These are phyloP conservation scores for Onychostoma macrolepis DNA, from an alignment of 2,113 vertebrate genomes.

Conservation along the genomic window DNA sequence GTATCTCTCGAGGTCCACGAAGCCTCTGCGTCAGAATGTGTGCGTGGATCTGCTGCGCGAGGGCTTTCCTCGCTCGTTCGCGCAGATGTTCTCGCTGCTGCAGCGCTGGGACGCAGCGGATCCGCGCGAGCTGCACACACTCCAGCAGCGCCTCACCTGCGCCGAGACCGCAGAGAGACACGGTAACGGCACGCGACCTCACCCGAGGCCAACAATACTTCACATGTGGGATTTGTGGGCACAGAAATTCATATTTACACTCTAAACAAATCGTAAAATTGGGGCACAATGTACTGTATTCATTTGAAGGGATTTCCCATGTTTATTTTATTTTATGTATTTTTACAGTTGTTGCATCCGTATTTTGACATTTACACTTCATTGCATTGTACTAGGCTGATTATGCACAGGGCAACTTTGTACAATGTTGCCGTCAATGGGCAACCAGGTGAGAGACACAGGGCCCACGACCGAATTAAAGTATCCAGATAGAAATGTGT, in stretches of 20 bases:
- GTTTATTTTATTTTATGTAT: too few relatives aligned
- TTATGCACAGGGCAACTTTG: too few relatives aligned
- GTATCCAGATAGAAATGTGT: too few relatives aligned
- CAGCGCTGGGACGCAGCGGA: conserved; percentile 79
- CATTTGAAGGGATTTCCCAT: too few relatives aligned
- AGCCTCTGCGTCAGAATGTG: conserved; percentile 55
- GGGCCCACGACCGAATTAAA: too few relatives aligned
- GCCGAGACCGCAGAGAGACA: conserved; percentile 80
- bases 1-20: conserved; percentile 21
- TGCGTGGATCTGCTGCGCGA: conserved; percentile 85
- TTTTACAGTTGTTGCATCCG: too few relatives aligned
- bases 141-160: conserved; percentile 79
- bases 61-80: conserved; percentile 83
- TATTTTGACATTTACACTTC: too few relatives aligned
- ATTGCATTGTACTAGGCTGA: too few relatives aligned
- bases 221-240: neutral
- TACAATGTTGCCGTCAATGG: too few relatives aligned
- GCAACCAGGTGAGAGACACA: too few relatives aligned
- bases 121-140: conserved; percentile 79
- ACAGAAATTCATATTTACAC: neutral
- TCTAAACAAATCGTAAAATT: too few relatives aligned
- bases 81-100: conserved; percentile 79
- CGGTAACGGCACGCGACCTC: conserved; percentile 63
- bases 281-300: too few relatives aligned
- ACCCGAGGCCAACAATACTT: neutral